A percentile compares a stretch with the other conserved stretches of the same genome.
Conservation (phyloP, 1,140 invertebrate species). For the Gonioctena quinquepunctata region DNA sequence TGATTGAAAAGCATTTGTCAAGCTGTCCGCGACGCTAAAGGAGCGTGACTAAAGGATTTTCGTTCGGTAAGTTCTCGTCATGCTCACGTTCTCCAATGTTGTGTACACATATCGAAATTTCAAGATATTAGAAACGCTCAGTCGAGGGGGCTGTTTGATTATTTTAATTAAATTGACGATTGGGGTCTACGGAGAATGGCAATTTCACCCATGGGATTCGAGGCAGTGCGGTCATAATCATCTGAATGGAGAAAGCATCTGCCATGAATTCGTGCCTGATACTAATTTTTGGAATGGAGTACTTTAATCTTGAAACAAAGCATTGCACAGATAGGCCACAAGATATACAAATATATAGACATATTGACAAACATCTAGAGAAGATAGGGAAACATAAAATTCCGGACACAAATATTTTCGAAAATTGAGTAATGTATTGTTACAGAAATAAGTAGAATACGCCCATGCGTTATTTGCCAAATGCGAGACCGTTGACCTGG, state of each 20-base stretch:
- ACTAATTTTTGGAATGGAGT: no score
- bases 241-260: neutral
- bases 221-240: neutral
- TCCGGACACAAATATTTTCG: no score
- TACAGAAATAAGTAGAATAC: no score
- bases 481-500: no score
- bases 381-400: no score
- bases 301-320: no score
- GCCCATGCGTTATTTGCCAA: no score
- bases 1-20: slow-evolving; percentile 9
- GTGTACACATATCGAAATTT: neutral
- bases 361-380: no score
- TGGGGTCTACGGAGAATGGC: neutral
- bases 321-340: no score
- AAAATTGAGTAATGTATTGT: no score
- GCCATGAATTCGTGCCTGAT: no score
- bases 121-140: neutral
- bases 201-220: neutral
- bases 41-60: neutral
- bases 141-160: neutral
- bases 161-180: slow-evolving; percentile 1
- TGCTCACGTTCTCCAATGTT: neutral
- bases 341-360: no score
- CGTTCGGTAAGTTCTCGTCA: neutral
- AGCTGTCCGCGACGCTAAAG: neutral